Base-by-base conservation (phyloP, 92 coral and sea anemone species). In the Zoanthus sociatus region DNA sequence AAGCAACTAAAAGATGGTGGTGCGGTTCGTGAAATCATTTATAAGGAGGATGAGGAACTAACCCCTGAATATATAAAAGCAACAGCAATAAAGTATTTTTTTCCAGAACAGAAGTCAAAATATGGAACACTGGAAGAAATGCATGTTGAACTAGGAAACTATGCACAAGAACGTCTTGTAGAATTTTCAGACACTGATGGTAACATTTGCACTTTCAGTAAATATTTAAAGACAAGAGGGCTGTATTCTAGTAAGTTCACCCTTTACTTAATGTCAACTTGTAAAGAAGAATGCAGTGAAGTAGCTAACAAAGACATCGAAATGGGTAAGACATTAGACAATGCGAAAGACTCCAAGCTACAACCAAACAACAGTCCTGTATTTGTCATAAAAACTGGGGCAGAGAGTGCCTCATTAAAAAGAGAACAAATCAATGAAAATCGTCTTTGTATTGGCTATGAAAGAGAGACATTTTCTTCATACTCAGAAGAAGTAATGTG, bases 391-490 rank as follows among this genome's bases (percentile, higher is more conserved):
- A 67, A 67, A 32, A 20, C 42, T 67, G 72, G 37, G 72, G 42
- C 72, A 67, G 72, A 67, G 21, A 67, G 72, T 20, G 72, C 72
- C 20, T 32, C 72, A 67, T 67, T 67, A 30, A 20, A 67, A 67
- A 67, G 72, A 67, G 72, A 67, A 67, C 72, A 67, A 67, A 67
- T 67, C 5, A 11, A 67, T 18, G 79, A 77, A 18, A 84, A 89
- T 55, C 53, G 64, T 76, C 71, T 89, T 50, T 21, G 18, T 88
- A 89, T 76, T 70, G 66, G 51, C 17, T 90, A 90, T 61, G 90
- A 87, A 87, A 44, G 58, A n/a, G 70, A 60, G 31, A 76, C 85
- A 74, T 74, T 79, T 50, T 91, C 91, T 55, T 88, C 91, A n/a
- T 83, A 69, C 74, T 71, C 89, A 18, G 89, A 91, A 10, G 72